Conservation (phyloP, 1,140 invertebrate genomes). For the Luehdorfia chinensis region DNA sequence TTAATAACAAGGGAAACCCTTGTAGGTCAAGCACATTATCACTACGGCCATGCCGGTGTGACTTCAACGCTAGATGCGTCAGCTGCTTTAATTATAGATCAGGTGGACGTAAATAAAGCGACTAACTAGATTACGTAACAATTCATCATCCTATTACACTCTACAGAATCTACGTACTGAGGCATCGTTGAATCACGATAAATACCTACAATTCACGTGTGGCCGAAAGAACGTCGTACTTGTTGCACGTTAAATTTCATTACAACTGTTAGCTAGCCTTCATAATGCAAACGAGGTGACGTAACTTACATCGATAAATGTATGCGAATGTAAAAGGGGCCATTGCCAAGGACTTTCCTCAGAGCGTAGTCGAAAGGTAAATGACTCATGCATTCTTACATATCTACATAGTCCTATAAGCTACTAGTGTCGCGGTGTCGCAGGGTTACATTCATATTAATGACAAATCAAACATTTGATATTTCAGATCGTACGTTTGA, state of each 20-base stretch:
- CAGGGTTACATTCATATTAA: conserved; percentile 6
- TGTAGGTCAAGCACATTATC: conserved; percentile 73
- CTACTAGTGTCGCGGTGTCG: conserved; percentile 21
- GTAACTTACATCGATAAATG: conserved; percentile 59
- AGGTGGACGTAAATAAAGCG: conserved; percentile 3
- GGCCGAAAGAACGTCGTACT: conserved; percentile 2
- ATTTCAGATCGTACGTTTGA: too few relatives aligned
- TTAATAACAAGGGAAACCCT: conserved; percentile 72
- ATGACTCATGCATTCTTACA: conserved; percentile 43
- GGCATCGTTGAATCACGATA: conserved; percentile 8
- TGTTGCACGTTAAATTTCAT: conserved; percentile 32
- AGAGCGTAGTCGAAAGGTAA: conserved; percentile 55
- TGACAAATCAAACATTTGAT: conserved; percentile 8
- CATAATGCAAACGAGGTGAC: conserved; percentile 54
- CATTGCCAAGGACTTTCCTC: conserved; percentile 59
- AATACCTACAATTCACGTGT: conserved; percentile 5
- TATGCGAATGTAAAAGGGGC: conserved; percentile 60
- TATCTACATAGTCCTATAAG: conserved; percentile 29
- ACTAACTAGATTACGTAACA: conserved; percentile 13
- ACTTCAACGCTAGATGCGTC: conserved; percentile 3
- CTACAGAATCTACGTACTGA: conserved; percentile 2
- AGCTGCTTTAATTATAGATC: conserved; percentile 14
- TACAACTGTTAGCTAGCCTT: conserved; percentile 35
- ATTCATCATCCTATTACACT: conserved; percentile 11
- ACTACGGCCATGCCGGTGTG: conserved; percentile 23